A percentile compares a stretch with the other conserved stretches of the same genome.
phyloP scores from a whole-genome alignment of 2,797 vertebrate genomes.

The Hypotaenidia philippensis region DNA sequence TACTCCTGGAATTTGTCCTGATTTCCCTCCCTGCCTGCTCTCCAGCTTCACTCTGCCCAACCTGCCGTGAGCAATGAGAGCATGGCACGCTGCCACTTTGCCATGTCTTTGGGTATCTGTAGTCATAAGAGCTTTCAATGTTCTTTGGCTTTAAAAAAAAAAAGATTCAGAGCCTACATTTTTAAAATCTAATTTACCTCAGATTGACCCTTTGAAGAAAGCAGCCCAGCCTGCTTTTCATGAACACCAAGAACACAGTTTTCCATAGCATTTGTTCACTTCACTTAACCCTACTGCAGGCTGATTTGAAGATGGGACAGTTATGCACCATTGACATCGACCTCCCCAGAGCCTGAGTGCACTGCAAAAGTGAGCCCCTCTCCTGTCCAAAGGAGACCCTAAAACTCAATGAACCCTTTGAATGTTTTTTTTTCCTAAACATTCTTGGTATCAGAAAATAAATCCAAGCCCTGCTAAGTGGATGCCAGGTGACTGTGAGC shows the following conservation, averaged over 20 bases:
- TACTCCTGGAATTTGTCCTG: not conserved
- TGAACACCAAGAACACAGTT: not conserved
- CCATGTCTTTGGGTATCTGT: constrained; percentile 41
- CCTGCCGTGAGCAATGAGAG: constrained; percentile 20
- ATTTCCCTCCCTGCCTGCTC: constrained; percentile 24
- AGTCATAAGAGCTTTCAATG: not conserved
- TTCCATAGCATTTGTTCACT: not conserved
- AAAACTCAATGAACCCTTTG: not conserved
- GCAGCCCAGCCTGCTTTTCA: not conserved
- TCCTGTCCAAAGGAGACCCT: not conserved
- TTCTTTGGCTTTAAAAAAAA: not conserved
- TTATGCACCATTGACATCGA: fast-evolving
- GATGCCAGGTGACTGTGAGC: not conserved
- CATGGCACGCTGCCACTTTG: constrained; percentile 17
- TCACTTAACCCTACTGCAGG: not conserved
- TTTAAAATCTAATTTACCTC: constrained; percentile 33
- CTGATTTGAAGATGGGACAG: not conserved
- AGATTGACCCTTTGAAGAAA: not conserved
- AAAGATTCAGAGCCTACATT: not conserved
- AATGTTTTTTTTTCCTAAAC: not conserved
- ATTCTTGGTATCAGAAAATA: not conserved
- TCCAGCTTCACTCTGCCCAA: not conserved
- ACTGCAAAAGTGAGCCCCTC: not conserved
- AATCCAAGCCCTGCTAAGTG: not conserved
- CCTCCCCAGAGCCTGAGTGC: fast-evolving